Percentiles rank a stretch among this genome's conserved stretches.
phyloP scores from a whole-genome alignment of 2,888 invertebrate species.

The Dione vanillae region DNA sequence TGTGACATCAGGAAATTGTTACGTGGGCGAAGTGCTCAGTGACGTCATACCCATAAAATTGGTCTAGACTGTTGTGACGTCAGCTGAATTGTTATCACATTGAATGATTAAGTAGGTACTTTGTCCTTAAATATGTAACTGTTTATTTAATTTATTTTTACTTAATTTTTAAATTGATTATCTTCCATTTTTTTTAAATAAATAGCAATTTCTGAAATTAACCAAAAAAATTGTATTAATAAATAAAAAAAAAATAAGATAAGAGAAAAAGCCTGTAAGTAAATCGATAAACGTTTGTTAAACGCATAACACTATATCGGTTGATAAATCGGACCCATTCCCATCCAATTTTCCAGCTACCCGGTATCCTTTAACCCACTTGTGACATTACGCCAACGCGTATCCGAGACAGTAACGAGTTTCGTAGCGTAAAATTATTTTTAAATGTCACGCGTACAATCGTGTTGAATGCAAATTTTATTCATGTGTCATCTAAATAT shows the following conservation, averaged over 20 bases:
- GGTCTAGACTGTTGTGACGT: slow-evolving; percentile 68
- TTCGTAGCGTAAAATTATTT: slow-evolving; percentile 58
- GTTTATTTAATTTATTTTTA: neutral
- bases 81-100: slow-evolving; percentile 40
- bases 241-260: neutral
- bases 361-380: slow-evolving; percentile 38
- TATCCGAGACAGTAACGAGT: slow-evolving; percentile 54
- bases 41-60: slow-evolving; percentile 63
- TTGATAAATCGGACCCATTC: slow-evolving; percentile 27
- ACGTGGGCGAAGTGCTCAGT: slow-evolving; percentile 44
- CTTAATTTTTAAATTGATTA: neutral
- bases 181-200: neutral
- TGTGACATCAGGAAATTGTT: slow-evolving; percentile 32
- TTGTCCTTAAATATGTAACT: neutral
- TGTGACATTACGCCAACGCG: slow-evolving; percentile 47
- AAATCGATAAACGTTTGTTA: slow-evolving; percentile 15
- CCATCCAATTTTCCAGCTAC: slow-evolving; percentile 46
- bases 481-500: slow-evolving; percentile 24
- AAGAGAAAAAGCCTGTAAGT: slow-evolving; percentile 16
- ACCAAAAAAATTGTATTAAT: neutral
- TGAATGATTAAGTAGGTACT: neutral
- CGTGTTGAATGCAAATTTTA: slow-evolving; percentile 39
- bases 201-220: neutral
- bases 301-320: slow-evolving; percentile 22
- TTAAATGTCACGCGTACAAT: slow-evolving; percentile 60